phyloP scores from a whole-genome alignment of 2,888 invertebrate species.

The Drosophila multiciliata region DNA sequence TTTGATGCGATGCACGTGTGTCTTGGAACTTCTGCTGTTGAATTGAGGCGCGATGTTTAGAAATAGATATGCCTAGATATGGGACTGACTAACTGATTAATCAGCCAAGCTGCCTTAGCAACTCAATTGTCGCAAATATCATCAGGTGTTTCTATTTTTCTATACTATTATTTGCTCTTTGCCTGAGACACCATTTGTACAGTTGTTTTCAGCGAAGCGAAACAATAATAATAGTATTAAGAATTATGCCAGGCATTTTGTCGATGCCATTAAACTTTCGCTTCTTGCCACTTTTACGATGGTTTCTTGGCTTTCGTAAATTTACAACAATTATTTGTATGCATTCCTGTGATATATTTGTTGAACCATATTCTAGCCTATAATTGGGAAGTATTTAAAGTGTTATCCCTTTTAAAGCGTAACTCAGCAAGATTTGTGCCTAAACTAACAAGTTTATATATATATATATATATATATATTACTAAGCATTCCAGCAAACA shows the following conservation, averaged over 20 bases:
- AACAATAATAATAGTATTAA: neutral
- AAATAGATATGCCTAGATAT: neutral
- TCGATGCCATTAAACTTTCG: neutral
- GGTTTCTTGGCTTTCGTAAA: neutral
- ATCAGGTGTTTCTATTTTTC: neutral
- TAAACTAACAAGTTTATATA: neutral
- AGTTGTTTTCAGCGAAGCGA: neutral
- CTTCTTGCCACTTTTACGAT: neutral
- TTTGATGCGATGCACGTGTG: constrained; percentile 35
- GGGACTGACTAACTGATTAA: constrained; percentile 25
- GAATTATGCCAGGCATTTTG: neutral
- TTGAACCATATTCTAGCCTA: too few relatives aligned
- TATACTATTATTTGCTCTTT: neutral
- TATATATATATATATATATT: too few relatives aligned
- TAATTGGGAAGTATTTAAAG: too few relatives aligned
- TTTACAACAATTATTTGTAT: neutral
- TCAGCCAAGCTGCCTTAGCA: constrained; percentile 2
- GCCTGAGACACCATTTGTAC: neutral
- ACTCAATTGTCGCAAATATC: neutral
- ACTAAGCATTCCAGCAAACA: neutral
- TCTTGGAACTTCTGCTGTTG: constrained; percentile 17
- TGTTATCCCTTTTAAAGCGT: neutral
- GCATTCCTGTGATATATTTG: neutral
- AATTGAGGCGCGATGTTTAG: neutral
- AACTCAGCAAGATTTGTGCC: neutral